Evolutionary conservation across 2,888 invertebrate species (phyloP).

Genomic region (Microctonus brassicae): DNA sequence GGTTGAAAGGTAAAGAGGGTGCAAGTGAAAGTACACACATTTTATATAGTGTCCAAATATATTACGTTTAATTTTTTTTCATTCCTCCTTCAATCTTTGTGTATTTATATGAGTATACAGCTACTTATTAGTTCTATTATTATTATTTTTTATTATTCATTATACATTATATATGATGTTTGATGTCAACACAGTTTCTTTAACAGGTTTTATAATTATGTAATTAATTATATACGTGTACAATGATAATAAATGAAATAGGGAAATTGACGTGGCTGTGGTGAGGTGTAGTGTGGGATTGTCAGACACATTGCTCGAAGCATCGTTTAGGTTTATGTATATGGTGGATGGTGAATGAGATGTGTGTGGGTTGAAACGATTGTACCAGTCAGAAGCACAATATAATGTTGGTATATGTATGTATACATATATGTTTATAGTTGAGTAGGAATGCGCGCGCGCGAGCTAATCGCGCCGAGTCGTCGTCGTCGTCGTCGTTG

Average conservation of each 20-base stretch:
- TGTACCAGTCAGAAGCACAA: constrained; percentile 3
- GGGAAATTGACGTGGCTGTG: not conserved
- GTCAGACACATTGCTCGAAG: constrained; percentile 1
- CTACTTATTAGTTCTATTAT: too few relatives aligned
- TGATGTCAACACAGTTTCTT: not conserved
- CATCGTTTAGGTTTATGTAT: not conserved
- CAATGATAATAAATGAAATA: not conserved
- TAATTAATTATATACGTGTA: not conserved
- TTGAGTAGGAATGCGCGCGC: constrained; percentile 57
- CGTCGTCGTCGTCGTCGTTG: constrained; percentile 35
- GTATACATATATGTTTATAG: too few relatives aligned
- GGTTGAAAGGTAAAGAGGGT: constrained; percentile 33
- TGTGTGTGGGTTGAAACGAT: not conserved
- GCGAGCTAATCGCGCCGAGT: constrained; percentile 52
- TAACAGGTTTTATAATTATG: not conserved
- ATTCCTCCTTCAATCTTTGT: not conserved
- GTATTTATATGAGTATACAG: not conserved
- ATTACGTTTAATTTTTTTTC: not conserved
- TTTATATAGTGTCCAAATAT: constrained; percentile 9
- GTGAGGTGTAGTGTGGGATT: not conserved
- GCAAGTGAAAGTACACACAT: constrained; percentile 7
- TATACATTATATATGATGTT: not conserved
- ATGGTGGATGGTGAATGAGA: not conserved
- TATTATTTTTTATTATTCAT: not conserved
- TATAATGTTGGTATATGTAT: not conserved